These are phyloP conservation scores for Timandra comae DNA, from an alignment of 2,888 invertebrate genomes.

Conservation along the genomic window DNA sequence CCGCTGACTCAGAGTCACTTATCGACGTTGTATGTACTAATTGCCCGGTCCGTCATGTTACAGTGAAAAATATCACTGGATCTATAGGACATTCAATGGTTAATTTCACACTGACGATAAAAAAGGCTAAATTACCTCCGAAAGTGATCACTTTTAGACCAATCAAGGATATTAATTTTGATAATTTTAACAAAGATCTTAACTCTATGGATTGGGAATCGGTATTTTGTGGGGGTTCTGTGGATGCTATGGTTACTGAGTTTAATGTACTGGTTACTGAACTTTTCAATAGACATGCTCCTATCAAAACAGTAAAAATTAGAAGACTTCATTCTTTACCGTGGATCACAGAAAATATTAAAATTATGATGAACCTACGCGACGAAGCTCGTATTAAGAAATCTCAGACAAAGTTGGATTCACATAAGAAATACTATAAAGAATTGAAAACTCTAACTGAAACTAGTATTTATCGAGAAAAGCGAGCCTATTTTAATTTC, in stretches of 20 bases:
- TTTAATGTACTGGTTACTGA: not conserved
- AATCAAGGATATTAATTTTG: too few relatives aligned
- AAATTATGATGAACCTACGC: not conserved
- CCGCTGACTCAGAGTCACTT: too few relatives aligned
- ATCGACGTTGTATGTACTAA: too few relatives aligned
- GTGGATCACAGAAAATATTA: not conserved
- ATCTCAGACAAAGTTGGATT: not conserved
- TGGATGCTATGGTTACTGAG: not conserved
- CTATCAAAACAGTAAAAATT: not conserved
- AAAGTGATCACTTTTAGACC: too few relatives aligned
- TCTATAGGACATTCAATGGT: too few relatives aligned
- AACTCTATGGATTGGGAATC: too few relatives aligned
- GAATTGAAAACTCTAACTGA: not conserved
- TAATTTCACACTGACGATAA: too few relatives aligned
- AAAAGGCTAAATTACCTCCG: too few relatives aligned
- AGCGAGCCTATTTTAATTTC: not conserved
- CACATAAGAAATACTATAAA: not conserved
- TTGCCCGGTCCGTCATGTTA: too few relatives aligned
- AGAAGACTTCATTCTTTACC: not conserved
- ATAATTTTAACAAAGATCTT: too few relatives aligned
- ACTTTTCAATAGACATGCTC: not conserved
- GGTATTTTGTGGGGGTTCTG: too few relatives aligned
- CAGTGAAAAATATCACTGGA: too few relatives aligned
- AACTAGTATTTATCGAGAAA: not conserved
- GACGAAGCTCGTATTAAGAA: not conserved